These are phyloP conservation scores for Hedychridium roseum DNA, from an alignment of 2,888 invertebrate genomes.

Conservation along the genomic window DNA sequence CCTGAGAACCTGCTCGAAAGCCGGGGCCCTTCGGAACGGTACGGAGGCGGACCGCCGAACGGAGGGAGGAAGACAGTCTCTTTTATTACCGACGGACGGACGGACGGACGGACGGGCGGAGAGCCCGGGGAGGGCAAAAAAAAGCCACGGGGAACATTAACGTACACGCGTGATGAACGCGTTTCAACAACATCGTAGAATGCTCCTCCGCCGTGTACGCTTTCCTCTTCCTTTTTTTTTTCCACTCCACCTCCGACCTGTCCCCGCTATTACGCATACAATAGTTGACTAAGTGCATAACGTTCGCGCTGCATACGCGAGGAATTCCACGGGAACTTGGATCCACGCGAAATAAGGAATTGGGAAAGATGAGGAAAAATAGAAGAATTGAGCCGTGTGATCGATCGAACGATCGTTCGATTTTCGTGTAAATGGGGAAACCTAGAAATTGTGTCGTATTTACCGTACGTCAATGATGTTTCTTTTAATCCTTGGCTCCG, in stretches of 20 bases:
- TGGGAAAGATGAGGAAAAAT: too few relatives aligned
- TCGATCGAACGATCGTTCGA: too few relatives aligned
- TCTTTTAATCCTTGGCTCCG: too few relatives aligned
- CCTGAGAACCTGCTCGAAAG: conserved; percentile 54
- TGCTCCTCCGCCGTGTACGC: conserved; percentile 10
- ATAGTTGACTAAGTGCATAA: conserved; percentile 10
- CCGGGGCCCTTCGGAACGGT: conserved; percentile 16
- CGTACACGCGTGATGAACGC: conserved; percentile 32
- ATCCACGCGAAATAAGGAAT: too few relatives aligned
- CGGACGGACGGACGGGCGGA: neutral
- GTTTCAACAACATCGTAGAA: conserved; percentile 24
- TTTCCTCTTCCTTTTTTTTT: conserved; percentile 12
- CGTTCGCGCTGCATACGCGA: too few relatives aligned
- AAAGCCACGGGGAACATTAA: conserved; percentile 18
- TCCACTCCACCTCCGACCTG: conserved; percentile 8
- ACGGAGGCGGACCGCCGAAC: conserved; percentile 4
- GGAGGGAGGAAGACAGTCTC: conserved; percentile 14
- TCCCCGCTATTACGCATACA: conserved; percentile 24
- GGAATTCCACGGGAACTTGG: too few relatives aligned
- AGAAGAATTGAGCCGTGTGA: too few relatives aligned
- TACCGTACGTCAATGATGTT: too few relatives aligned
- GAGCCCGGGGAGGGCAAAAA: neutral
- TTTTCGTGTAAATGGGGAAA: too few relatives aligned
- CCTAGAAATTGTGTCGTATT: too few relatives aligned
- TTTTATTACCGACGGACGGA: neutral